Evolutionary conservation across 2,888 invertebrate genomes (phyloP).

Genomic region (Neria commutata): DNA sequence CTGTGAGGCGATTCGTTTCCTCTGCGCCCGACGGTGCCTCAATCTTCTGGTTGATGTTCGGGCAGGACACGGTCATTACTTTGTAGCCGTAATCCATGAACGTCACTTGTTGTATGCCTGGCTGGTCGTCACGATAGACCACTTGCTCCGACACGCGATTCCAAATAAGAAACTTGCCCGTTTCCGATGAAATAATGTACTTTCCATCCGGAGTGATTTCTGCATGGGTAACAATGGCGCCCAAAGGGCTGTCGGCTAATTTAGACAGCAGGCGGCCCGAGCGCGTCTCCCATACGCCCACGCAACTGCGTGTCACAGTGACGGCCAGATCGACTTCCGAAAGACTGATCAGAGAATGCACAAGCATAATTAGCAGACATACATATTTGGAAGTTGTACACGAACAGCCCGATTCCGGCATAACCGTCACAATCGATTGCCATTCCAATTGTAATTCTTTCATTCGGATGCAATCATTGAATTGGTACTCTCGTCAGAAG

Average conservation of each 20-base stretch:
- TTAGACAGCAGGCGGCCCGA: constrained; percentile 85
- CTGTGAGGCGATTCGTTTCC: constrained; percentile 67
- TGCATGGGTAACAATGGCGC: constrained; percentile 94
- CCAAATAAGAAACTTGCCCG: constrained; percentile 91
- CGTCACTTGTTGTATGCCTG: constrained; percentile 61
- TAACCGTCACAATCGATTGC: too few species aligned
- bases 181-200: constrained; percentile 87
- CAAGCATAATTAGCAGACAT: background rate
- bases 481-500: too few species aligned
- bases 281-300: constrained; percentile 92
- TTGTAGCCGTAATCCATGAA: constrained; percentile 61
- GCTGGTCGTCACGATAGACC: constrained; percentile 77
- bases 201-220: constrained; percentile 84
- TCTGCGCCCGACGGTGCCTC: constrained; percentile 68
- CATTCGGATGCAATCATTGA: too few species aligned
- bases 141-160: constrained; percentile 76
- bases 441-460: too few species aligned
- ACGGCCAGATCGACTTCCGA: constrained; percentile 84
- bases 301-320: constrained; percentile 91
- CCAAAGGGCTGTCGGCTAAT: constrained; percentile 87
- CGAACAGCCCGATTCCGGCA: too few species aligned
- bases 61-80: constrained; percentile 59
- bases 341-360: constrained; percentile 65
- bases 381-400: background rate
- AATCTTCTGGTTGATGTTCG: constrained; percentile 62